Base-by-base conservation (phyloP, 2,113 vertebrate genomes). In the Lipophrys pholis region DNA sequence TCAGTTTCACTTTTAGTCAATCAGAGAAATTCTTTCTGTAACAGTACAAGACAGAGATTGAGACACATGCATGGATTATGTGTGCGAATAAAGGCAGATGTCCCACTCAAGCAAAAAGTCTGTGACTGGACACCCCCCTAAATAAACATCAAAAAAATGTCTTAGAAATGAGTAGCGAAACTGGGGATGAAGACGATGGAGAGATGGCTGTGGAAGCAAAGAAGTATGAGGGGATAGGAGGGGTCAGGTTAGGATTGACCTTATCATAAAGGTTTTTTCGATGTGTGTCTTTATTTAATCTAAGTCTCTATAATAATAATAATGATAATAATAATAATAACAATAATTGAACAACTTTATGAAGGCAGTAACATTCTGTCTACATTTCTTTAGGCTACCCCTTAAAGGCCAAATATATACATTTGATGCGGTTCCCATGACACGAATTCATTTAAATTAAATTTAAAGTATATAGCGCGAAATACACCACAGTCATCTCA, bases 1-100 rank as follows among this genome's bases (percentile, higher is more conserved):
- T 59, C 30, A 30, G 21, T 54, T 36, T 43, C 36, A 58, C 41
- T 12, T 54, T 11, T 8, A 43, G 61, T 68, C 49, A 59, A 76
- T 78, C 46, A 52, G 53, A 69, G 46, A 80, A 76, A 86, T 77
- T 81, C 59, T 65, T 87, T 82, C 59, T 78, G 71, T 51, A 49
- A 68, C 55, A 68, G 56, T 42, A 49, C 41, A 67, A 21, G 46
- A 73, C 49, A 53, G 69, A 69, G 40, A 65, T 40, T 61, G 57
- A 81, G 52, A 65, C 35, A 42, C 49, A 53, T 59, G 73, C 51
- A 78, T 8, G 39, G 64, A 73, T 7, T 14, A 74, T 30, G 54
- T 70, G 57, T 57, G 16, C 51, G 41, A 42, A 76, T 56, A 69
- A 46, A 68, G 62, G 59, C 72, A 73, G 63, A 75, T 68, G 48